Conservation (phyloP, 2,797 vertebrate genomes). For the Myotis daubentonii region DNA sequence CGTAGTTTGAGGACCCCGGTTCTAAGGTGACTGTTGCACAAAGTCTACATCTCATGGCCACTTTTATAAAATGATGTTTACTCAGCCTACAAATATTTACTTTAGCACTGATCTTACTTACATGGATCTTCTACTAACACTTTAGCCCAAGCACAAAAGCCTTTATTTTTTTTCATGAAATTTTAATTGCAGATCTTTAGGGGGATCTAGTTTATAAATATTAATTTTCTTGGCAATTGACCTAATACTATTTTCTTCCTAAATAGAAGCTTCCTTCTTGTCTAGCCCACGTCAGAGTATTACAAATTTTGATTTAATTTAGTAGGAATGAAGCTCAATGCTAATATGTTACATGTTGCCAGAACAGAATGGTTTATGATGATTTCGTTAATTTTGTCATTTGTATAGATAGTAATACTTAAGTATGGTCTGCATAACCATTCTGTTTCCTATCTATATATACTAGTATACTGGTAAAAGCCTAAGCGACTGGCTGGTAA, state of each 20-base stretch:
- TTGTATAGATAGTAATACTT: background rate
- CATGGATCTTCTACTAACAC: background rate
- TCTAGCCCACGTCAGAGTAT: background rate
- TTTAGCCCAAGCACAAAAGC: conserved; percentile 16
- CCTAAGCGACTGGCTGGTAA: too few species aligned
- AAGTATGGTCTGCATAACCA: background rate
- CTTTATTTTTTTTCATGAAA: conserved; percentile 30
- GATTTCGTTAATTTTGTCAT: background rate
- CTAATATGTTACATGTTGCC: background rate
- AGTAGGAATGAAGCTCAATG: background rate
- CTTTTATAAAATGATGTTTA: background rate
- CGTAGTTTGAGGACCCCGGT: background rate
- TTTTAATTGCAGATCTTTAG: background rate
- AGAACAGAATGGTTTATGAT: background rate
- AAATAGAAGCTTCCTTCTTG: background rate
- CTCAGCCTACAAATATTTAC: conserved; percentile 37
- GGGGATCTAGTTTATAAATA: background rate
- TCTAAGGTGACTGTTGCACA: background rate
- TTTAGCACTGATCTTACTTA: background rate
- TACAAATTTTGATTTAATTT: conserved; percentile 12
- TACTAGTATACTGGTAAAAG: too few species aligned
- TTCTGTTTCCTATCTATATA: background rate
- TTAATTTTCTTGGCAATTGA: conserved; percentile 12
- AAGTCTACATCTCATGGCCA: background rate
- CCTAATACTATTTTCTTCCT: background rate